Percentiles rank a stretch among this genome's conserved stretches.
phyloP scores from a whole-genome alignment of 2,888 invertebrate species.

The Drosophila histrio region DNA sequence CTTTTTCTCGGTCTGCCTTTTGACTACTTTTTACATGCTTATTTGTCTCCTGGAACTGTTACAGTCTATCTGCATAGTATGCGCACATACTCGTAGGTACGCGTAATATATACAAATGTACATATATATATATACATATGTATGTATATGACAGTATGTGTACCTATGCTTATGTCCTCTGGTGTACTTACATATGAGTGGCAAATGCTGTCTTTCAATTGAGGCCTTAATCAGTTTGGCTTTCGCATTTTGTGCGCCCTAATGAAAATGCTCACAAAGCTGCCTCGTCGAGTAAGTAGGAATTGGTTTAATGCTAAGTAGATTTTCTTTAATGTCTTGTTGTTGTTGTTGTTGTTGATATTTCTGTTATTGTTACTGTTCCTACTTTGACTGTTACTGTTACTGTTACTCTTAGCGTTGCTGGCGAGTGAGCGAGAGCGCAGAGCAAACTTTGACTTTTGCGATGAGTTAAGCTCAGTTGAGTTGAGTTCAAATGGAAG shows the following conservation, averaged over 20 bases:
- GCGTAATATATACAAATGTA: neutral
- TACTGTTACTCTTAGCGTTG: conserved; percentile 40
- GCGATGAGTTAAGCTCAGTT: conserved; percentile 31
- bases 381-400: conserved; percentile 30
- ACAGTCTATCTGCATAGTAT: conserved; percentile 20
- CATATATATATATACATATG: neutral
- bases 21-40: conserved; percentile 18
- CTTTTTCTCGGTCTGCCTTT: neutral
- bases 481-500: conserved; percentile 53
- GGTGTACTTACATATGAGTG: conserved; percentile 38
- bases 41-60: conserved; percentile 23
- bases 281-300: conserved; percentile 45
- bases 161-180: conserved; percentile 28
- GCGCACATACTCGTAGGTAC: neutral
- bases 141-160: conserved; percentile 13
- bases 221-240: conserved; percentile 75
- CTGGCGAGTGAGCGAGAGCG: conserved; percentile 9
- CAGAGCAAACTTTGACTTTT: conserved; percentile 38
- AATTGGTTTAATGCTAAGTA: conserved; percentile 77
- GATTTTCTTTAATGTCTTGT: conserved; percentile 63
- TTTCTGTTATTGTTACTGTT: conserved; percentile 23
- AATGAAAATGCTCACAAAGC: conserved; percentile 58
- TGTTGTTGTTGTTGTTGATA: conserved; percentile 11
- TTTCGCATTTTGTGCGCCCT: conserved; percentile 67
- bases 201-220: conserved; percentile 56